Conservation (phyloP, 1,140 invertebrate genomes). For the Drosophila micromelanica region DNA sequence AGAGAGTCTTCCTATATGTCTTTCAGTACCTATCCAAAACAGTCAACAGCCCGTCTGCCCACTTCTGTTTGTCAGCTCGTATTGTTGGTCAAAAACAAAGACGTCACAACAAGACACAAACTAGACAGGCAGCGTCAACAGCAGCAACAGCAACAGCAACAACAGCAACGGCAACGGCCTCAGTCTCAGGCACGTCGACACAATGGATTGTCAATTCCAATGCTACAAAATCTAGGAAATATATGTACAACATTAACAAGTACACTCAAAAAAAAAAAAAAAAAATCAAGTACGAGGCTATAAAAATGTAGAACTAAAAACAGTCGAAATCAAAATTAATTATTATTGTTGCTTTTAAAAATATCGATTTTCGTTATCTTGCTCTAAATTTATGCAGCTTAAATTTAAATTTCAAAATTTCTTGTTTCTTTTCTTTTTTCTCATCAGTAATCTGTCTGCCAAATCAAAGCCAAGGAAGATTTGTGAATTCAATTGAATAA, state of each 20-base stretch:
- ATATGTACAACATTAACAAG: not conserved
- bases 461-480: too few relatives aligned
- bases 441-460: too few relatives aligned
- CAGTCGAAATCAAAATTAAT: too few relatives aligned
- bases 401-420: too few relatives aligned
- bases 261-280: not conserved
- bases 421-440: too few relatives aligned
- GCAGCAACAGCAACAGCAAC: conserved; percentile 21
- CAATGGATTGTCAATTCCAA: conserved; percentile 46
- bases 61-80: conserved; percentile 31
- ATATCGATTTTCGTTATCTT: too few relatives aligned
- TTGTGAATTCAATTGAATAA: too few relatives aligned
- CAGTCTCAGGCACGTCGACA: conserved; percentile 14
- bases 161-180: conserved; percentile 18
- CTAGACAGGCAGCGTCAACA: conserved; percentile 56
- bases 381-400: too few relatives aligned
- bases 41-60: not conserved
- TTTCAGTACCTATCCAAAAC: not conserved
- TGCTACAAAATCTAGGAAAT: conserved; percentile 21
- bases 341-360: too few relatives aligned
- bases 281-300: too few relatives aligned
- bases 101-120: conserved; percentile 71
- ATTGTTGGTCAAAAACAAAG: conserved; percentile 73
- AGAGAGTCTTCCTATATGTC: conserved; percentile 12
- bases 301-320: too few relatives aligned